phyloP scores from a whole-genome alignment of 2,888 invertebrate species.

The Nysson spinosus region DNA sequence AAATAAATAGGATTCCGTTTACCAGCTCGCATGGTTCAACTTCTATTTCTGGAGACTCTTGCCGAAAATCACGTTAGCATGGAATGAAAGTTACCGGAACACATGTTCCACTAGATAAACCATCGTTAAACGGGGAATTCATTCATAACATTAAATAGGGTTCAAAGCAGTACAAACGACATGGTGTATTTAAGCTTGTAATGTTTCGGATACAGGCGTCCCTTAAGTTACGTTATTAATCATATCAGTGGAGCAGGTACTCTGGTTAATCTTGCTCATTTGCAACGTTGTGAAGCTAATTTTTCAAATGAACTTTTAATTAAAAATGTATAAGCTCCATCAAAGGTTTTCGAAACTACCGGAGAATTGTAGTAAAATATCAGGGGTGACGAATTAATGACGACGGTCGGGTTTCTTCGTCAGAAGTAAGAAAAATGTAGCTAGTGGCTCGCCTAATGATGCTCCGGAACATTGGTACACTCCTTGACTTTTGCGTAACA shows the following conservation, averaged over 20 bases:
- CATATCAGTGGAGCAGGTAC: too few species aligned
- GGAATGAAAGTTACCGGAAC: conserved; percentile 40
- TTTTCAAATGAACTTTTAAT: too few species aligned
- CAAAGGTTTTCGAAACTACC: too few species aligned
- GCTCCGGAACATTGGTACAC: conserved; percentile 42
- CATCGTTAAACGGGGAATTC: conserved; percentile 16
- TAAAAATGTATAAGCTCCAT: too few species aligned
- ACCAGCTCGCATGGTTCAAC: conserved; percentile 4
- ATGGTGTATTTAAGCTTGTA: too few species aligned
- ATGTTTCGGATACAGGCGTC: too few species aligned
- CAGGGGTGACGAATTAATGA: conserved; percentile 16
- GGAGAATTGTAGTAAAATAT: background rate
- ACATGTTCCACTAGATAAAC: conserved; percentile 43
- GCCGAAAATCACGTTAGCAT: conserved; percentile 37
- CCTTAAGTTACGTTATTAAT: too few species aligned
- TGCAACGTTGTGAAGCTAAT: too few species aligned
- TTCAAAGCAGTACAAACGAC: too few species aligned
- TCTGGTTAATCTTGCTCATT: too few species aligned
- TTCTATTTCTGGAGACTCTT: conserved; percentile 34
- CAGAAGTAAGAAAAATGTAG: conserved; percentile 5
- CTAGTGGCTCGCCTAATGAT: conserved; percentile 38
- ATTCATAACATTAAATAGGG: conserved; percentile 3
- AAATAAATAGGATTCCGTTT: conserved; percentile 45
- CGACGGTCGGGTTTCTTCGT: background rate
- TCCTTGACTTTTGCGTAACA: conserved; percentile 60